Percentiles rank a stretch among this genome's conserved stretches.
These are phyloP conservation scores for Todus mexicanus DNA, from an alignment of 2,797 vertebrate species.

Conservation along the genomic window DNA sequence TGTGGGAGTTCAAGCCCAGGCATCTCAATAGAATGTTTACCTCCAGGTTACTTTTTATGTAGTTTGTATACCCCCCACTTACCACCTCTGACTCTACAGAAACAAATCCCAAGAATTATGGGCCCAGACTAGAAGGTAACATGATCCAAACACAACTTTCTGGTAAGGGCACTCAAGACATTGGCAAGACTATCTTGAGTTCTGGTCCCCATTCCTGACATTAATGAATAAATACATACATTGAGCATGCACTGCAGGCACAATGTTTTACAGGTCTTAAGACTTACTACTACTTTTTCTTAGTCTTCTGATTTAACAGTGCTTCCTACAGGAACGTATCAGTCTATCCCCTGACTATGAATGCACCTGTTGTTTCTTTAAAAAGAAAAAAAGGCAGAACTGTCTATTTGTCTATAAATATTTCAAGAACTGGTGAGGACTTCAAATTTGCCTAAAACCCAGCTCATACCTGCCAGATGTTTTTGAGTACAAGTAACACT, in stretches of 20 bases:
- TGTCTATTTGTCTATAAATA: background rate
- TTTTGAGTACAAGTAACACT: background rate
- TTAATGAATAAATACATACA: background rate
- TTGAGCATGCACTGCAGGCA: background rate
- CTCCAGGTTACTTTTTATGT: background rate
- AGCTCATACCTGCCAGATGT: background rate
- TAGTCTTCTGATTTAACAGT: background rate
- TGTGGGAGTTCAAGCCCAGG: background rate
- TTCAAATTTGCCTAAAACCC: background rate
- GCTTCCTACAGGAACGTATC: background rate
- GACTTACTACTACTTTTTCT: background rate
- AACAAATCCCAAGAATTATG: background rate
- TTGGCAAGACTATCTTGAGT: background rate
- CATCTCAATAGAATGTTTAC: background rate
- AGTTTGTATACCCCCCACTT: background rate
- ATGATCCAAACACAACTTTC: background rate
- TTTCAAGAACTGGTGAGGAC: background rate
- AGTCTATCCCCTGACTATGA: background rate
- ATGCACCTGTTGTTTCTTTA: background rate
- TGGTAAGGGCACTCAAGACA: background rate
- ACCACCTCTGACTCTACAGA: background rate
- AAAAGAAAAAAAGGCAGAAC: background rate
- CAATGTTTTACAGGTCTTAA: background rate
- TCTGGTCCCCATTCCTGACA: background rate
- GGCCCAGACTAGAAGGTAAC: background rate